Conservation (phyloP, 2,888 invertebrate species). For the Limnephilus marmoratus region DNA sequence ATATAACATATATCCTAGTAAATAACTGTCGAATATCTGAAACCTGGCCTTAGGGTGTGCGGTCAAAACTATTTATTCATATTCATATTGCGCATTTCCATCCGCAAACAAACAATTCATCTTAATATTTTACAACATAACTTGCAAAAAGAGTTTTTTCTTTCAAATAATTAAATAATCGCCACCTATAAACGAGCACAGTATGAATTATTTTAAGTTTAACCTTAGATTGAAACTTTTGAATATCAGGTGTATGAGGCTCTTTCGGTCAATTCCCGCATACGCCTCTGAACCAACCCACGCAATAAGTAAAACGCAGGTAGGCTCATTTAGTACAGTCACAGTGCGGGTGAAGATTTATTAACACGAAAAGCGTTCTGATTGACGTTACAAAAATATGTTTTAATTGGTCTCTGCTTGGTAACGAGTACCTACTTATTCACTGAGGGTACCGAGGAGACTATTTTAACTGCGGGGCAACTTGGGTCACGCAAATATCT, state of each 20-base stretch:
- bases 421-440: neutral
- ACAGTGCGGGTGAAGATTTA: constrained; percentile 3
- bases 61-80: no score
- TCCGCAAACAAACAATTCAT: no score
- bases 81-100: no score
- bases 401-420: constrained; percentile 40
- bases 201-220: no score
- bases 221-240: neutral
- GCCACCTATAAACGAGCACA: no score
- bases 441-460: neutral
- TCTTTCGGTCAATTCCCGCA: neutral
- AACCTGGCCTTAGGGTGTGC: no score
- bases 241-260: neutral
- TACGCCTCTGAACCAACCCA: neutral
- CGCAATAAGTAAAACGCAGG: neutral
- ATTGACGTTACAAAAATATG: constrained; percentile 34
- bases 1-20: no score
- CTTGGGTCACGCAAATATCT: neutral
- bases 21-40: no score
- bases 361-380: constrained; percentile 27
- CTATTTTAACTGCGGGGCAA: neutral
- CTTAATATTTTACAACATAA: no score
- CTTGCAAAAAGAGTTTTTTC: no score
- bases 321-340: neutral
- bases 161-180: no score